phyloP scores from a whole-genome alignment of 2,888 invertebrate species.

The Parnassius orleans region DNA sequence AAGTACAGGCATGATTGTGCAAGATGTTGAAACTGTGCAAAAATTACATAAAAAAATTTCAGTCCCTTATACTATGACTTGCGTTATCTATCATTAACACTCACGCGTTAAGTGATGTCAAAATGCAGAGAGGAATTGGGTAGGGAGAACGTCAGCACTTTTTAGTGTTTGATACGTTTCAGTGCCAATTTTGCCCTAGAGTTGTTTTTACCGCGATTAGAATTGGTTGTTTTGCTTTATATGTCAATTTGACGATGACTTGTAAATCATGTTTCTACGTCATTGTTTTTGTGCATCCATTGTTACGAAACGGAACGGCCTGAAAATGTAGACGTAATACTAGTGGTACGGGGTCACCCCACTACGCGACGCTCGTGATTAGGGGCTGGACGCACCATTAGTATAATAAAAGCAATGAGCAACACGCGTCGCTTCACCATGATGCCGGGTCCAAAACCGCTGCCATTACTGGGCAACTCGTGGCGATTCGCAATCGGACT shows the following conservation, averaged over 20 bases:
- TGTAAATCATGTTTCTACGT: slow-evolving; percentile 1
- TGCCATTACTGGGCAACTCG: slow-evolving; percentile 88
- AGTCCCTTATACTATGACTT: slow-evolving; percentile 36
- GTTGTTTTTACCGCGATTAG: slow-evolving; percentile 5
- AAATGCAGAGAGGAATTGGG: slow-evolving; percentile 30
- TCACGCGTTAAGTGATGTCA: slow-evolving; percentile 52
- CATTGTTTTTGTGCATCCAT: slow-evolving; percentile 22
- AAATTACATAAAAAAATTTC: slow-evolving; percentile 17
- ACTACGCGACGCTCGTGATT: slow-evolving; percentile 49
- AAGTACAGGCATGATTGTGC: background rate
- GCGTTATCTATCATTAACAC: slow-evolving; percentile 49
- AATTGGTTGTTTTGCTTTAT: background rate
- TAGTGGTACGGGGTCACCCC: slow-evolving; percentile 47
- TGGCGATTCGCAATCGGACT: slow-evolving; percentile 87
- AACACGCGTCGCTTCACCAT: slow-evolving; percentile 79
- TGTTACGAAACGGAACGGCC: slow-evolving; percentile 29
- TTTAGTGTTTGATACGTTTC: no score
- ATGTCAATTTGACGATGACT: background rate
- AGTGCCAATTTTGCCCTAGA: no score
- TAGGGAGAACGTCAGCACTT: slow-evolving; percentile 11
- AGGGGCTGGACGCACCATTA: slow-evolving; percentile 60
- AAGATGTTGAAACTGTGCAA: background rate
- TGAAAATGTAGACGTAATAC: slow-evolving; percentile 59
- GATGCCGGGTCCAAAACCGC: slow-evolving; percentile 87
- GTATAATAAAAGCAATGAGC: slow-evolving; percentile 58